phyloP scores from a whole-genome alignment of 1,140 invertebrate species.

The Danaus melanippus region DNA sequence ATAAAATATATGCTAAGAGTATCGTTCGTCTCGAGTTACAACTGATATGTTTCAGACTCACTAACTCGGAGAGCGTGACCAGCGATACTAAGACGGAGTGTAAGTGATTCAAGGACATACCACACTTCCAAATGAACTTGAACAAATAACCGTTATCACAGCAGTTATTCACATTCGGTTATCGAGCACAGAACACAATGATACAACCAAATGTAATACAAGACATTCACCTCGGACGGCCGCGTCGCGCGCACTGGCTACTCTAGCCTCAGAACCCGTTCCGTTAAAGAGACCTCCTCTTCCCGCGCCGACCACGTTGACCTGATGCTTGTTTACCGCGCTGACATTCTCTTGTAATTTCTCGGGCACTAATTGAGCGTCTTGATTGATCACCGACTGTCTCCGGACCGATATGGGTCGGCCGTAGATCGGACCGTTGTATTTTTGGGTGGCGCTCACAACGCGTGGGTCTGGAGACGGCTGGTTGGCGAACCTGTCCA shows the following conservation, averaged over 20 bases:
- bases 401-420: conserved; percentile 8
- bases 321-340: conserved; percentile 58
- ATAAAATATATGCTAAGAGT: too few relatives aligned
- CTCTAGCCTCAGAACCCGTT: conserved; percentile 54
- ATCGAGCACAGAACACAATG: conserved; percentile 13
- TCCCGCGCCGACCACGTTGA: conserved; percentile 45
- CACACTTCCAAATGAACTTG: conserved; percentile 27
- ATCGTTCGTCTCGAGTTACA: too few relatives aligned
- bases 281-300: conserved; percentile 63
- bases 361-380: conserved; percentile 60
- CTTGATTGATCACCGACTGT: conserved; percentile 20
- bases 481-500: conserved; percentile 49
- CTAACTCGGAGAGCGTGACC: conserved; percentile 8
- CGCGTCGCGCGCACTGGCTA: conserved; percentile 57
- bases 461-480: conserved; percentile 36
- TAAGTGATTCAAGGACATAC: conserved; percentile 39
- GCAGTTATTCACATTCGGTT: conserved; percentile 31
- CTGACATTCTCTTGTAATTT: conserved; percentile 46
- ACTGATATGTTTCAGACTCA: background rate
- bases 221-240: conserved; percentile 63
- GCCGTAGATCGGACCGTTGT: conserved; percentile 43
- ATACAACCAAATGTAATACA: conserved; percentile 13
- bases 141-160: conserved; percentile 49
- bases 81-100: too few relatives aligned
- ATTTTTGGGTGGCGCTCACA: conserved; percentile 45